Percentiles rank a stretch among this genome's conserved stretches.
Conservation (phyloP, 2,888 invertebrate species). For the Luffia ferchaultella region DNA sequence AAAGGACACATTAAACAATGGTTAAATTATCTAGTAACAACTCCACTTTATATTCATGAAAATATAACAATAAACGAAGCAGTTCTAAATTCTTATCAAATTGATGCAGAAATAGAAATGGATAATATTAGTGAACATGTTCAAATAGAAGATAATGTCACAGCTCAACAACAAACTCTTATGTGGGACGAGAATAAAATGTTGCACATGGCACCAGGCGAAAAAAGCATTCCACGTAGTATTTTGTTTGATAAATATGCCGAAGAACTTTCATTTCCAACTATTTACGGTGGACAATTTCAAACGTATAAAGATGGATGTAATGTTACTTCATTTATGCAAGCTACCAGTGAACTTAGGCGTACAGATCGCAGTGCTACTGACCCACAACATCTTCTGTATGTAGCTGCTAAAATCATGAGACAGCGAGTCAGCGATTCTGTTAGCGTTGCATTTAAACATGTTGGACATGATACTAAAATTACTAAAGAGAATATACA, state of each 20-base stretch:
- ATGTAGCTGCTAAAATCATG: slow-evolving; percentile 22
- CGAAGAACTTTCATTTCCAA: slow-evolving; percentile 24
- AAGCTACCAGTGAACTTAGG: slow-evolving; percentile 16
- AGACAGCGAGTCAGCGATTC: slow-evolving; percentile 14
- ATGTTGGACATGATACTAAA: slow-evolving; percentile 20
- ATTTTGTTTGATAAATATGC: slow-evolving; percentile 23
- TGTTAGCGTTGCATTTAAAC: slow-evolving; percentile 18
- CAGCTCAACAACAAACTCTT: slow-evolving; percentile 1
- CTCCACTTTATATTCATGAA: slow-evolving; percentile 3
- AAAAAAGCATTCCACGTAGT: slow-evolving; percentile 12
- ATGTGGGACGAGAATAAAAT: slow-evolving; percentile 1
- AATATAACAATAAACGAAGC: not conserved
- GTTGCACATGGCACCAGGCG: not conserved
- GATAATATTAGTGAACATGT: slow-evolving; percentile 4
- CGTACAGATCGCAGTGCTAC: slow-evolving; percentile 25
- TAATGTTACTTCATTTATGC: slow-evolving; percentile 10
- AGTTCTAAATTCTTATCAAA: not conserved
- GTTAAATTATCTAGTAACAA: slow-evolving; percentile 13
- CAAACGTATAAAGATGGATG: slow-evolving; percentile 14
- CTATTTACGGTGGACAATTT: slow-evolving; percentile 21
- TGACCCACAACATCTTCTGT: slow-evolving; percentile 22
- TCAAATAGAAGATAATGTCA: not conserved
- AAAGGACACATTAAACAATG: slow-evolving; percentile 17
- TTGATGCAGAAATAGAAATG: not conserved
- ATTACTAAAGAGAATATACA: slow-evolving; percentile 24